These are phyloP conservation scores for Drosophila sproati DNA, from an alignment of 1,140 invertebrate genomes.

Conservation along the genomic window DNA sequence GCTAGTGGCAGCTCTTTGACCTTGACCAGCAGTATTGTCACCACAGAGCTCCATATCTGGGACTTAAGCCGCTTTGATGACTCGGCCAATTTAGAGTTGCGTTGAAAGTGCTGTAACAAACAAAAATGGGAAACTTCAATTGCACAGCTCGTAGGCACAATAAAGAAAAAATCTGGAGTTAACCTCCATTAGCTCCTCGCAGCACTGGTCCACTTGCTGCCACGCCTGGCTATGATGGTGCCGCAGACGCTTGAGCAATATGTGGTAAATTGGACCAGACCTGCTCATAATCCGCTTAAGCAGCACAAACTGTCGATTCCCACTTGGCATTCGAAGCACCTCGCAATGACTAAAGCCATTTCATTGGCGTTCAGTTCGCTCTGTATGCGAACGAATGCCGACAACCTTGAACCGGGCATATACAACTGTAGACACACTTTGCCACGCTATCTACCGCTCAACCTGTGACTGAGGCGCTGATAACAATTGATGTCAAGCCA, in stretches of 20 bases:
- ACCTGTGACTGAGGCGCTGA: conserved; percentile 5
- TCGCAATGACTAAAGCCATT: conserved; percentile 29
- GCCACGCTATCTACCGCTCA: background rate
- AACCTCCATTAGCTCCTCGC: conserved; percentile 69
- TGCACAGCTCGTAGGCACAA: conserved; percentile 67
- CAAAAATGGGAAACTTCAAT: conserved; percentile 16
- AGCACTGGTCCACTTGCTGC: conserved; percentile 65
- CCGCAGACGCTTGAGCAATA: conserved; percentile 71
- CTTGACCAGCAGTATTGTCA: conserved; percentile 98
- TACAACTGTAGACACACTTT: background rate
- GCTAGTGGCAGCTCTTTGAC: conserved; percentile 95
- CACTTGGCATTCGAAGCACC: conserved; percentile 23
- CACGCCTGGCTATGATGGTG: conserved; percentile 50
- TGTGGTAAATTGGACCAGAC: conserved; percentile 45
- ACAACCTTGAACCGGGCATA: conserved; percentile 19
- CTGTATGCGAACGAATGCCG: background rate
- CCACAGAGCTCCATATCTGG: conserved; percentile 97
- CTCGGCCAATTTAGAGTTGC: conserved; percentile 90
- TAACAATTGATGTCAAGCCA: conserved; percentile 3
- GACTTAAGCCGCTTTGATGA: conserved; percentile 93
- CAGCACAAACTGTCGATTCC: conserved; percentile 10
- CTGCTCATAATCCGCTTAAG: conserved; percentile 50
- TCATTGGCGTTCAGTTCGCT: conserved; percentile 6
- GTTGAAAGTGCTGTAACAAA: conserved; percentile 90
- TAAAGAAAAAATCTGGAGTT: conserved; percentile 16